Evolutionary conservation across 2,888 invertebrate species (phyloP), one percentile per base, ranked within the genome.

Genomic region (Apodemia duryi): DNA sequence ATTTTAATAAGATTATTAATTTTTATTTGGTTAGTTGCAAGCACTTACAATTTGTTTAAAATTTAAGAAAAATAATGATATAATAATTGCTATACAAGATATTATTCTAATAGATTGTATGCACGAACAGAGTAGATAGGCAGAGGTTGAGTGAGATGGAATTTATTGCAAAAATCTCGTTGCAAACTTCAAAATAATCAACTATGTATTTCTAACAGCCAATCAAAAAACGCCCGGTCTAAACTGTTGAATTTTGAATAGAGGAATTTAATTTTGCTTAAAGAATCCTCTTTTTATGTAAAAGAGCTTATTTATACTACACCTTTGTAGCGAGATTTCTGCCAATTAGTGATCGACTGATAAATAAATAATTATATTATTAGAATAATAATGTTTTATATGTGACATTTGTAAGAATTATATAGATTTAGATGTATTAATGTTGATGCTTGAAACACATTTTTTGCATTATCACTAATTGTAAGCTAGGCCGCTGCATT

Each of bases 321-420:
- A 5, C 46, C 13, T 64, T 69, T 68, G 68, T 69, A 73, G 68
- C 83, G 73, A 83, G 88, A 86, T 86, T 80, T 76, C 71, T 70
- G 72, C 71, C 76, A 78, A 81, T 77, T 81, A 76, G 80, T 77
- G 83, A 83, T 84, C 78, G 91, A 91, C 90, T 90, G 91, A 90
- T 80, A 81, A 86, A 83, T 46, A 46, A 46, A 46, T 80, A 80
- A 83, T 76, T 21, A 57, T 57, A 68, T 70, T 70, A 65, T 78
- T 84, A 84, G 78, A 76, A 73, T 82, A 77, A 79, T 78, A 82
- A 86, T 85, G 82, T 88, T 88, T 86, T 87, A 78, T 85, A 84
- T 80, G 76, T 81, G 75, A 75, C 75, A 80, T 78, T 76, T 82
- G 77, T 79, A 78, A 77, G 76, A 77, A 76, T 74, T 77, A 75